Evolutionary conservation across 2,113 vertebrate species (phyloP).

Genomic region (Thermophis baileyi): DNA sequence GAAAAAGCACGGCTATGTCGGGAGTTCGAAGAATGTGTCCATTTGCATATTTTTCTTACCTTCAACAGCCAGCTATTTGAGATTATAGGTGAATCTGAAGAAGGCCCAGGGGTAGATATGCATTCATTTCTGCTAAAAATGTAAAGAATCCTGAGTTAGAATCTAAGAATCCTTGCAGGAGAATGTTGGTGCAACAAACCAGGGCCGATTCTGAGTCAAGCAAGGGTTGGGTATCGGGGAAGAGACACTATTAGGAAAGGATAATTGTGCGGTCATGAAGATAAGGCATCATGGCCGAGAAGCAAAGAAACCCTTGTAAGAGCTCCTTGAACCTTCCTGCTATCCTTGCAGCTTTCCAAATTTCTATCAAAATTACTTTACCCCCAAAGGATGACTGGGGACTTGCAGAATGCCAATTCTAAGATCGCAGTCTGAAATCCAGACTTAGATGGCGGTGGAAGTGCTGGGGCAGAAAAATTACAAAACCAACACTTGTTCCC

Average conservation of each 20-base stretch:
- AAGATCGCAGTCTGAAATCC: background rate
- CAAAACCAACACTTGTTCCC: background rate
- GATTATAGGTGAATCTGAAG: background rate
- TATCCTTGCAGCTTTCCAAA: background rate
- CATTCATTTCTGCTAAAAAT: background rate
- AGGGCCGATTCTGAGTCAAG: background rate
- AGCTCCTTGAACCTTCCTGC: too few relatives aligned
- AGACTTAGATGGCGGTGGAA: background rate
- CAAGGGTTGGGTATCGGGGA: too few relatives aligned
- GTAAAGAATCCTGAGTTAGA: background rate
- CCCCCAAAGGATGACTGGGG: background rate
- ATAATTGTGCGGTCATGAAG: too few relatives aligned
- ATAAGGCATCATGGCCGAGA: too few relatives aligned
- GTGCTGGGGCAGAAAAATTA: background rate
- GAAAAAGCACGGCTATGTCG: background rate
- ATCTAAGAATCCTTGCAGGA: background rate
- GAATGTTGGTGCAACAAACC: background rate
- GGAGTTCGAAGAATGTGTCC: background rate
- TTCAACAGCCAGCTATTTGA: background rate
- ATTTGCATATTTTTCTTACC: background rate
- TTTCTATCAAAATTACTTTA: background rate
- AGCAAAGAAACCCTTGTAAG: background rate
- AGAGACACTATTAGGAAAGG: background rate
- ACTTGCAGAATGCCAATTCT: background rate
- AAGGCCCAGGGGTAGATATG: background rate